Evolutionary conservation across 2,888 invertebrate genomes (phyloP), one percentile per base, ranked within the genome.

Genomic region (Meliscaeva auricollis): DNA sequence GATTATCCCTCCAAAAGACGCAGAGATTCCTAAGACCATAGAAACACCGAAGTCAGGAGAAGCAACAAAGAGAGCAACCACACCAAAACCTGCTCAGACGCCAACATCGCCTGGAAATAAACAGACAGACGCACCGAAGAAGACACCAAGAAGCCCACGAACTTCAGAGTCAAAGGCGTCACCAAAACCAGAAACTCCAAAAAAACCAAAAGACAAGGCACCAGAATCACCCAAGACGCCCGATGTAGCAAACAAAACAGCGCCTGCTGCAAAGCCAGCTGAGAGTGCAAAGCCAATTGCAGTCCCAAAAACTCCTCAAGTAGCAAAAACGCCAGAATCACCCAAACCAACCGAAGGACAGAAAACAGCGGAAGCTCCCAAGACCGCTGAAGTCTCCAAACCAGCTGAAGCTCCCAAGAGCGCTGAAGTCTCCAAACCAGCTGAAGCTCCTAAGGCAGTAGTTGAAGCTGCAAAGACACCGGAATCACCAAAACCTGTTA

Each of bases 251-350:
- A n/a, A n/a, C n/a, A n/a, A n/a, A n/a, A n/a, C n/a, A n/a, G n/a
- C n/a, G n/a, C n/a, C n/a, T n/a, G n/a, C n/a, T n/a, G 26, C 32
- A 13, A 90, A 97, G 98, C 41, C 98, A 98, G 9, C 13, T 7
- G 70, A 95, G 5, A 62, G 94, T 95, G 66, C 94, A 94, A 22
- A 93, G 94, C 17, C 22, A 3, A 3, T 35, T 13, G 20, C 35
- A 30, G 26, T 54, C 22, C 0, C 48, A 7, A 77, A 70, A 44
- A 41, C 69, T 9, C 41, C 38, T 7, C 68, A 38, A 8, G 32
- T 30, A 1, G 1, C 30, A 4, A 83, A 80, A 15, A 26, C 94
- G 91, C 93, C 54, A 38, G 44, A 48, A 20, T 17, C 32, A 13
- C 17, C 58, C 0, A 90, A 97, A 98, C 44, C 98, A 98, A 11